phyloP scores from a whole-genome alignment of 2,888 invertebrate species.

The Phymatocera aterrima region DNA sequence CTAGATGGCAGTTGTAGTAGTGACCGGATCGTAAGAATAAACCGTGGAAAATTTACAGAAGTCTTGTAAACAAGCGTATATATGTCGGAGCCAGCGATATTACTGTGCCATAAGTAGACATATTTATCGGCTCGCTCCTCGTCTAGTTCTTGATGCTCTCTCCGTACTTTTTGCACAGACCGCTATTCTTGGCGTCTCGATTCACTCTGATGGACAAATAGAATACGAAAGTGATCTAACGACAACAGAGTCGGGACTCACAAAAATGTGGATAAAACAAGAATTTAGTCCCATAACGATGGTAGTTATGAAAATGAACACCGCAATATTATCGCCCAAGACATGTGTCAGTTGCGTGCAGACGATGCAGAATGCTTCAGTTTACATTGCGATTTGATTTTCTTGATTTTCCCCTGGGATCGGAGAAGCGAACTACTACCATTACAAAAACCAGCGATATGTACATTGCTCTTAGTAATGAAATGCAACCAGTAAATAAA shows the following conservation, averaged over 20 bases:
- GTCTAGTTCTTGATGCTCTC: background rate
- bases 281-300: background rate
- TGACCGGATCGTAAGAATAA: background rate
- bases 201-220: background rate
- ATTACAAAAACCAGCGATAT: background rate
- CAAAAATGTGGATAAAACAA: background rate
- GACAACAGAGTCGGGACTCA: background rate
- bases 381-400: too few relatives aligned
- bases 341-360: too few relatives aligned
- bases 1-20: background rate
- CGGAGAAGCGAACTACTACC: background rate
- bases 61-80: constrained; percentile 27
- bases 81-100: constrained; percentile 18
- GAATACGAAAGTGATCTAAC: background rate
- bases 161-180: background rate
- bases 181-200: background rate
- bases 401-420: background rate
- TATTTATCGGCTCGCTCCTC: background rate
- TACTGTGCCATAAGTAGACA: constrained; percentile 10
- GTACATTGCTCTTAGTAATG: constrained; percentile 6
- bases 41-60: constrained; percentile 32
- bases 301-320: background rate
- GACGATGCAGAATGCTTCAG: too few relatives aligned
- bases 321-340: too few relatives aligned
- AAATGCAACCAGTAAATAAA: constrained; percentile 16